phyloP scores from a whole-genome alignment of 2,888 invertebrate genomes.

The Nyleta sp. region DNA sequence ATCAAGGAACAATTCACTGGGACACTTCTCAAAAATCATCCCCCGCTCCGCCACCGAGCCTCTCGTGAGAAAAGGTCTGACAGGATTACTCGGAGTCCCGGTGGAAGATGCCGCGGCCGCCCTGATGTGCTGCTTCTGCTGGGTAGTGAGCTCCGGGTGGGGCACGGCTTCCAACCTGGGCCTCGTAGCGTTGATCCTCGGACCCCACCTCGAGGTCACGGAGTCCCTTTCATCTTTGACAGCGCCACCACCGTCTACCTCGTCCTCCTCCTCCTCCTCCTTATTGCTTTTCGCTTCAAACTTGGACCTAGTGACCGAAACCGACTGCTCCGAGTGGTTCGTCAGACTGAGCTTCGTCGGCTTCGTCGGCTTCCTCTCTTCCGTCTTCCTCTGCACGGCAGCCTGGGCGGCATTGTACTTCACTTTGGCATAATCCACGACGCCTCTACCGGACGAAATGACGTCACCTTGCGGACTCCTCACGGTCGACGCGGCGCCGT shows the following conservation, averaged over 20 bases:
- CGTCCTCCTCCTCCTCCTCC: conserved; percentile 59
- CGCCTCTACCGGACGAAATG: conserved; percentile 80
- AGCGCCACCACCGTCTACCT: conserved; percentile 62
- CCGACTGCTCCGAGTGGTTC: conserved; percentile 57
- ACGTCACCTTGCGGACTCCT: conserved; percentile 68
- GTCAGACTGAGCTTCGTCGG: conserved; percentile 9
- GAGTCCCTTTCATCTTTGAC: conserved; percentile 73
- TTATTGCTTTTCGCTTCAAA: conserved; percentile 71
- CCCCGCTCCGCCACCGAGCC: conserved; percentile 96
- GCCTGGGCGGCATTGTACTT: conserved; percentile 84
- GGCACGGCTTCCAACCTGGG: conserved; percentile 84
- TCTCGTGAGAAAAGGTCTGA: conserved; percentile 92
- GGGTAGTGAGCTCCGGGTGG: conserved; percentile 87
- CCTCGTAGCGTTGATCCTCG: conserved; percentile 78
- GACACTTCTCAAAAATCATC: conserved; percentile 95
- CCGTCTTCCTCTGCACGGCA: conserved; percentile 79
- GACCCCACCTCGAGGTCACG: conserved; percentile 81
- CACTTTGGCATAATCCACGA: conserved; percentile 86
- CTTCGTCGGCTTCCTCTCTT: conserved; percentile 74
- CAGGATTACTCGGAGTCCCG: conserved; percentile 86
- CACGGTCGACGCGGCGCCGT: no score
- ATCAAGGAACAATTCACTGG: conserved; percentile 89
- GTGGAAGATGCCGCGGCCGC: conserved; percentile 77
- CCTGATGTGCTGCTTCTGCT: conserved; percentile 84
- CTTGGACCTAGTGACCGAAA: conserved; percentile 74